Percentiles rank a stretch among this genome's conserved stretches.
phyloP scores from a whole-genome alignment of 2,113 vertebrate species.

The Okapia johnstoni region DNA sequence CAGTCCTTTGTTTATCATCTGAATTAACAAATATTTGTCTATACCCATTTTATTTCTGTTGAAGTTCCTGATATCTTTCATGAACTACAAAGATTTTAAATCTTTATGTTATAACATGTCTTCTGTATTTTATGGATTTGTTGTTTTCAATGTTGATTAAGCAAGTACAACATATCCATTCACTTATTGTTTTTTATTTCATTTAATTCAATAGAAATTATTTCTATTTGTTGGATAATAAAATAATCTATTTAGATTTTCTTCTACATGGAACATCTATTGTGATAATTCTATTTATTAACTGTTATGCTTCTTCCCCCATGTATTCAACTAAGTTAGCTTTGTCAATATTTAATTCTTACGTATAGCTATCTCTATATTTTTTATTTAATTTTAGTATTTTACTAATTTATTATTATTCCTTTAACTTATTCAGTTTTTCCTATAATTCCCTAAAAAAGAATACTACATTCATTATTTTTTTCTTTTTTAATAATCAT shows the following conservation, averaged over 20 bases:
- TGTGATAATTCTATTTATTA: not conserved
- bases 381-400: not conserved
- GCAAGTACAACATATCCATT: not conserved
- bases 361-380: not conserved
- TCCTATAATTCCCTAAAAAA: not conserved
- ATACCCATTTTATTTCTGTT: not conserved
- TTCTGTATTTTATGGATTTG: not conserved
- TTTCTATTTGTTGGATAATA: not conserved
- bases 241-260: not conserved
- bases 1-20: not conserved
- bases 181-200: not conserved
- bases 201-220: not conserved
- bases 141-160: not conserved
- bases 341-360: not conserved
- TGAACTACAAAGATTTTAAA: not conserved
- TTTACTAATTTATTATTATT: not conserved
- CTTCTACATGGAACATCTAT: not conserved
- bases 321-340: not conserved
- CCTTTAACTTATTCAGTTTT: not conserved
- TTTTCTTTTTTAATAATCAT: not conserved
- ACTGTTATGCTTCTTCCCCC: not conserved
- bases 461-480: not conserved
- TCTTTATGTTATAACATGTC: not conserved
- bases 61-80: not conserved
- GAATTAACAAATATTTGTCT: not conserved